Evolutionary conservation across 2,797 vertebrate species (phyloP).

Genomic region (Sebastes hopkinsi): DNA sequence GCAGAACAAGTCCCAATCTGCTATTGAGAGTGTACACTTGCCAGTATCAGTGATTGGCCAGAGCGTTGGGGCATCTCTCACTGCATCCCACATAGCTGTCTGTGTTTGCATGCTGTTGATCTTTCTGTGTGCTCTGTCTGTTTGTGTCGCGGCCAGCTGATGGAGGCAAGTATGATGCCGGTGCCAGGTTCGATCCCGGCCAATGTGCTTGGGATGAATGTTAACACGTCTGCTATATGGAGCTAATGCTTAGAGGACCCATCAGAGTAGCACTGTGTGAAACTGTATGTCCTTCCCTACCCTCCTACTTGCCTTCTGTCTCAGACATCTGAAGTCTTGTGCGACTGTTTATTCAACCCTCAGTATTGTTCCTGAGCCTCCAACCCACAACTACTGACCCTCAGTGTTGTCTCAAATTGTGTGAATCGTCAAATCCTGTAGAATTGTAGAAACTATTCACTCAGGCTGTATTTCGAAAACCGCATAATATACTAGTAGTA

Average conservation of each 20-base stretch:
- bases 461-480: neutral
- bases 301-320: neutral
- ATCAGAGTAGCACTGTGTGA: slow-evolving; percentile 6
- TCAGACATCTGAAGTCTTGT: slow-evolving; percentile 7
- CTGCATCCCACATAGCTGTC: slow-evolving; percentile 37
- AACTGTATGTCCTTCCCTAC: neutral
- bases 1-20: slow-evolving; percentile 4
- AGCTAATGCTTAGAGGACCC: slow-evolving; percentile 15
- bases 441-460: neutral
- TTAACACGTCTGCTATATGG: slow-evolving; percentile 32
- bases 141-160: slow-evolving; percentile 79
- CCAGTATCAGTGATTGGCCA: slow-evolving; percentile 21
- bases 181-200: slow-evolving; percentile 5
- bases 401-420: slow-evolving; percentile 2
- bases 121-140: slow-evolving; percentile 64
- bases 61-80: slow-evolving; percentile 12
- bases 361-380: slow-evolving; percentile 1
- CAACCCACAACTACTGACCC: neutral
- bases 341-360: slow-evolving; percentile 6
- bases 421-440: slow-evolving; percentile 10
- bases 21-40: slow-evolving; percentile 21
- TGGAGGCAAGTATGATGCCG: slow-evolving; percentile 79
- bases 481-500: too few species aligned
- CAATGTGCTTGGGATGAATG: slow-evolving; percentile 23
- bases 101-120: slow-evolving; percentile 58